Evolutionary conservation across 2,888 invertebrate species (phyloP), one percentile per base, ranked within the genome.

Genomic region (Protodeltote pygarga): DNA sequence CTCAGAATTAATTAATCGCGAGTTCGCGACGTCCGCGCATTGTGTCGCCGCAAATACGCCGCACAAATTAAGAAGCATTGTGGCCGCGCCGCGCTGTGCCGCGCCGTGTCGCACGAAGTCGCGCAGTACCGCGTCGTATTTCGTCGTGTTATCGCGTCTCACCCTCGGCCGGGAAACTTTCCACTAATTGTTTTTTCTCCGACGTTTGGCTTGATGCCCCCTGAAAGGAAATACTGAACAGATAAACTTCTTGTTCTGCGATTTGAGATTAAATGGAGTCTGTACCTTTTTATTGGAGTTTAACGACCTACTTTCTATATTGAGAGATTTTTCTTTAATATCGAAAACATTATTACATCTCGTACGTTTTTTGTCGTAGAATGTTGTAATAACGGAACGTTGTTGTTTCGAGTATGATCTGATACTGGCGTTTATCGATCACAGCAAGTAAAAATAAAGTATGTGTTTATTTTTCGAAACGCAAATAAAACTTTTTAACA

Each of bases 101-200:
- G 34, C 34, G 3, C 45, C 46, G 37, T 50, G 4, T 25, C 42
- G 38, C 33, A 19, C 21, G 32, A 42, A 28, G 14, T 41, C 53
- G 58, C 47, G 11, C 52, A 37, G 37, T 29, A 27, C 45, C 39
- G n/a, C 35, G 11, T 13, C 5, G 17, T n/a, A 15, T 23, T 21
- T 27, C 6, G 4, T 13, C 32, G 35, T 25, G 25, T 40, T 42
- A 35, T 28, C 42, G 48, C 32, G 39, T 44, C 32, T 32, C 28
- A 35, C 34, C 15, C 21, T 9, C n/a, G 8, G 19, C 19, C 37
- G 29, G 61, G 44, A 65, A 78, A 74, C 62, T 77, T 73, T 54
- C 41, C 64, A 65, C 73, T 79, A 78, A 80, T 79, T 80, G 77
- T 79, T 81, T 82, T 74, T 72, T 68, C 67, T 61, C 55, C 64